Conservation (phyloP, 2,113 vertebrate species). For the Nestor notabilis region DNA sequence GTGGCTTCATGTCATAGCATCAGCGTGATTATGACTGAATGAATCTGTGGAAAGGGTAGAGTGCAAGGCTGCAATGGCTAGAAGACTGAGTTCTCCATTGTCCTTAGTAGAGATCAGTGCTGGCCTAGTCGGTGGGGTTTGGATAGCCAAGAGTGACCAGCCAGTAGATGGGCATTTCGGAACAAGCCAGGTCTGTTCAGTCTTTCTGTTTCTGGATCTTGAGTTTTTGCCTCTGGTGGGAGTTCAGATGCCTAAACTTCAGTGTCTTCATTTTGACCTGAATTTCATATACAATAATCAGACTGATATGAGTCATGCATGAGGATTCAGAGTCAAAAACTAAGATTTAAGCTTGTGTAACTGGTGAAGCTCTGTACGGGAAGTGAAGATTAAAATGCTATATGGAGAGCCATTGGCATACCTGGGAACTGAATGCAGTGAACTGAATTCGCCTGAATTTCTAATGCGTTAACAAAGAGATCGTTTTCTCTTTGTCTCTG, state of each 20-base stretch:
- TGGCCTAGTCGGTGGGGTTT: background rate
- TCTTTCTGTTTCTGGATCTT: background rate
- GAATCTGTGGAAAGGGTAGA: background rate
- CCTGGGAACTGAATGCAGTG: background rate
- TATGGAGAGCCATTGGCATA: background rate
- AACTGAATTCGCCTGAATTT: background rate
- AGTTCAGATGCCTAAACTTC: background rate
- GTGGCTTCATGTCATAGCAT: background rate
- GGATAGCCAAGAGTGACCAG: background rate
- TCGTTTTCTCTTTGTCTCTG: background rate
- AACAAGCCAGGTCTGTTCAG: background rate
- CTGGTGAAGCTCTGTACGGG: background rate
- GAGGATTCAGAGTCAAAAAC: background rate
- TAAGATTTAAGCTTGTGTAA: background rate
- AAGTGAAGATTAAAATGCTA: background rate
- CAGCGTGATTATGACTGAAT: background rate
- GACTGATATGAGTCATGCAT: background rate
- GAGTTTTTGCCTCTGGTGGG: background rate
- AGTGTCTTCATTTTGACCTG: background rate
- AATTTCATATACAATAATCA: background rate
- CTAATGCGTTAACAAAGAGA: background rate
- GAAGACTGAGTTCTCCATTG: background rate
- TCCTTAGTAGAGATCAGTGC: background rate
- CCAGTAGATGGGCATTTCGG: background rate
- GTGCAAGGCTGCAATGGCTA: background rate